Percentiles rank a stretch among this genome's conserved stretches.
phyloP scores from a whole-genome alignment of 2,888 invertebrate genomes.

The Elmis aenea region DNA sequence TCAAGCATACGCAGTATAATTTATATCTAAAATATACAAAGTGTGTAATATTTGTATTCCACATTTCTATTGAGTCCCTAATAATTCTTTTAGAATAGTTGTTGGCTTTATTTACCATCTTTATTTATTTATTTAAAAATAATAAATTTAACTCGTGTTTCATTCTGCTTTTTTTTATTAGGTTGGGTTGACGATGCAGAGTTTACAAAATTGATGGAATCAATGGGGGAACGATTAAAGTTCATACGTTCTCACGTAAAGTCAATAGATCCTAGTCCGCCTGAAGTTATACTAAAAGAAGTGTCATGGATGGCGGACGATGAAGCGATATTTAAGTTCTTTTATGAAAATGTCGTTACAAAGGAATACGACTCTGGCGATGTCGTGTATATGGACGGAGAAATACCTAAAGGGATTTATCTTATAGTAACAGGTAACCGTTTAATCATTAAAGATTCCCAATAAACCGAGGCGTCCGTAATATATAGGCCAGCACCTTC shows the following conservation, averaged over 20 bases:
- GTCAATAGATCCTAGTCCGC: constrained; percentile 50
- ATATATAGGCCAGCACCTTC: too few species aligned
- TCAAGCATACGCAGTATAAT: too few species aligned
- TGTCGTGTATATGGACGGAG: constrained; percentile 32
- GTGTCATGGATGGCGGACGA: constrained; percentile 28
- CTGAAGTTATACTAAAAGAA: constrained; percentile 43
- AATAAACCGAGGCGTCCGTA: too few species aligned
- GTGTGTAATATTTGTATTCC: too few species aligned
- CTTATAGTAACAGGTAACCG: constrained; percentile 39
- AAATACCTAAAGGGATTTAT: constrained; percentile 42
- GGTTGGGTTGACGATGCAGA: constrained; percentile 58
- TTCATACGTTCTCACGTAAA: constrained; percentile 21
- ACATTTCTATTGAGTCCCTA: too few species aligned
- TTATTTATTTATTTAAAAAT: too few species aligned
- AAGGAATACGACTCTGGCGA: constrained; percentile 24
- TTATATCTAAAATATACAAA: too few species aligned
- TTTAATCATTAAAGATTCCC: too few species aligned
- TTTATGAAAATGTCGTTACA: constrained; percentile 21
- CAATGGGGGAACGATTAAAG: constrained; percentile 54
- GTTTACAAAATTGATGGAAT: constrained; percentile 48
- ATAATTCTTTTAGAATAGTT: too few species aligned
- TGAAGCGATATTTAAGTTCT: constrained; percentile 18
- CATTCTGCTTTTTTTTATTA: too few species aligned
- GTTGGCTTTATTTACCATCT: too few species aligned
- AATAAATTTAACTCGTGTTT: too few species aligned